Evolutionary conservation across 2,888 invertebrate genomes (phyloP).

Genomic region (Eupithecia insigniata): DNA sequence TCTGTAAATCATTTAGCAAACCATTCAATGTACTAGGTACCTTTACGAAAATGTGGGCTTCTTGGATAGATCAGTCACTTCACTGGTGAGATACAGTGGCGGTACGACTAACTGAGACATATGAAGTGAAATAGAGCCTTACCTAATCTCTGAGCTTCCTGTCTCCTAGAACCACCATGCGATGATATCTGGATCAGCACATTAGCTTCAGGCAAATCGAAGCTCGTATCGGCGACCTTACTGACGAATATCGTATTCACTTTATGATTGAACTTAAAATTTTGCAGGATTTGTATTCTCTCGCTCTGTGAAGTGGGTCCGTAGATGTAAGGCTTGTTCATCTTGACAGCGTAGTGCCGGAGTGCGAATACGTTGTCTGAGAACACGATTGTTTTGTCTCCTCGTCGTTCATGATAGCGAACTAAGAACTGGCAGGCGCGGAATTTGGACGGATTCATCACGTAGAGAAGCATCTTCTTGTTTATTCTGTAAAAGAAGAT

Average conservation of each 20-base stretch:
- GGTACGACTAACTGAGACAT: not conserved
- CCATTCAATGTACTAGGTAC: no score
- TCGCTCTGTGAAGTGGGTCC: conserved; percentile 98
- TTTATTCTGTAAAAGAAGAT: conserved; percentile 85
- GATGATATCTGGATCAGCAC: conserved; percentile 99
- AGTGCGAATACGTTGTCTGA: conserved; percentile 99
- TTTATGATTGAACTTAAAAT: conserved; percentile 99
- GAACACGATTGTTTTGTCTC: conserved; percentile 99
- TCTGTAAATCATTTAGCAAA: no score
- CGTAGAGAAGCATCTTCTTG: conserved; percentile 96
- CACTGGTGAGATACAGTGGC: not conserved
- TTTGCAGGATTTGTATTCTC: conserved; percentile 98
- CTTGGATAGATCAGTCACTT: not conserved
- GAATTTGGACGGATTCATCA: conserved; percentile 99
- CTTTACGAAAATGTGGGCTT: no score
- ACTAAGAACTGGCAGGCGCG: conserved; percentile 98
- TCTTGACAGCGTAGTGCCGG: conserved; percentile 97
- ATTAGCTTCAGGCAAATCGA: conserved; percentile 99
- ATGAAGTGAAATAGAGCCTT: not conserved
- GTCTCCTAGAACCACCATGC: conserved; percentile 98
- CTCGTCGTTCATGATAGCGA: conserved; percentile 94
- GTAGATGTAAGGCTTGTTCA: conserved; percentile 99
- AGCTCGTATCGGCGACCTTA: conserved; percentile 99
- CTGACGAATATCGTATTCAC: conserved; percentile 99
- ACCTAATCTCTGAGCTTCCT: conserved; percentile 97